Base-by-base conservation (phyloP, 2,797 vertebrate species). In the Delichon dasypus region DNA sequence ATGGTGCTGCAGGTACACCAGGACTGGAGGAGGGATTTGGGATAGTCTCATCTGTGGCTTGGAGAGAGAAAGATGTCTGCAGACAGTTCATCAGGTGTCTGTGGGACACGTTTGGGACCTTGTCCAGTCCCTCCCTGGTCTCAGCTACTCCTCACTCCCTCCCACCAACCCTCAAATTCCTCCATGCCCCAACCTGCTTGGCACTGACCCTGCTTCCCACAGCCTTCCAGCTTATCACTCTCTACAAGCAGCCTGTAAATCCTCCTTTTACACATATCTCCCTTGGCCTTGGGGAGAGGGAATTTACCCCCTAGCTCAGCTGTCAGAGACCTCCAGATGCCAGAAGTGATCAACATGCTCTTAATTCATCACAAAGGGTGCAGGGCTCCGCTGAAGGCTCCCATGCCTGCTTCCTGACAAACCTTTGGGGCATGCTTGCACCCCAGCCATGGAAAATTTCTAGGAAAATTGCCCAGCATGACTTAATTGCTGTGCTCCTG, bases 41-140 rank as follows among this genome's bases (percentile, higher is more conserved):
- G 30, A 36, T 74, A 9, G 2, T 67, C 6, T 25, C 29, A 42
- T 6, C 14, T 36, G 16, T 20, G 44, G 65, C 2, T n/a, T 1
- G 4, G 36, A 73, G 48, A 71, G 14, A 48, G 25, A 45, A 77
- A 70, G 11, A 8, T 45, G 5, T 18, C 36, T 57, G 50, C 5
- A 74, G 48, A 34, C 27, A 38, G 38, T 38, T 38, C 38, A 38
- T 38, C 38, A 38, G 38, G 38, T 38, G 38, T 38, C 38, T 20
- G 21, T 1, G 2, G 40, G 7, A 51, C 29, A 67, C 11, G 14
- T 55, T 6, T 30, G 18, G 30, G 18, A 7, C 10, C 9, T 29
- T 3, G 3, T 13, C 23, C 0, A 0, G 7, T 60, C 2, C 25
- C 12, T 58, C 12, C 29, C 18, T 60, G 9, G 5, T 60, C 64